Conservation (phyloP, 2,888 invertebrate species). For the Tuberolachnus salignus region DNA sequence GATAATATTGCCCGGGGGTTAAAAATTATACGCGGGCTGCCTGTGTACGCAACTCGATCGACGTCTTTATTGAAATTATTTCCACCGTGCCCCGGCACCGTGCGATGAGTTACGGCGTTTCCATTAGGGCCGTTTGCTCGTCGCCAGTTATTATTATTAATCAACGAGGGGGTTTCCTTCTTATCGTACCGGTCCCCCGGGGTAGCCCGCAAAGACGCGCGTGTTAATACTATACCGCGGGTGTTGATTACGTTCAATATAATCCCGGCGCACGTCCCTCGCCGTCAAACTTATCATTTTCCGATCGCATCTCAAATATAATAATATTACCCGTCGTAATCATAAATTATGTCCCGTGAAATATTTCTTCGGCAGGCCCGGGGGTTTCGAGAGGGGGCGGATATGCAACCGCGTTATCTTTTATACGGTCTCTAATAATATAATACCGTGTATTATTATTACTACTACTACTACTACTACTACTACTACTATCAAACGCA, state of each 20-base stretch:
- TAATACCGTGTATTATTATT: neutral
- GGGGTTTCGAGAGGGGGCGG: no score
- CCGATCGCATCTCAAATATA: slow-evolving; percentile 45
- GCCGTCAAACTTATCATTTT: slow-evolving; percentile 48
- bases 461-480: no score
- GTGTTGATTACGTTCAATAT: slow-evolving; percentile 55
- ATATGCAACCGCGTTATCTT: slow-evolving; percentile 12
- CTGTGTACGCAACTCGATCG: slow-evolving; percentile 33
- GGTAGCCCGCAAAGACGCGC: slow-evolving; percentile 48
- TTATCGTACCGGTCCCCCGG: slow-evolving; percentile 49
- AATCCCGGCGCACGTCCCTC: slow-evolving; percentile 19
- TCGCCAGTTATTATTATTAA: slow-evolving; percentile 54
- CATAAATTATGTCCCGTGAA: slow-evolving; percentile 41
- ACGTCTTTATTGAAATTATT: slow-evolving; percentile 55
- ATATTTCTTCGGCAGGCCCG: slow-evolving; percentile 17
- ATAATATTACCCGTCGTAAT: slow-evolving; percentile 15
- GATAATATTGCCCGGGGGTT: no score
- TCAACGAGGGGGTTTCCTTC: slow-evolving; percentile 54
- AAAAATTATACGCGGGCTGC: no score
- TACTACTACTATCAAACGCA: neutral
- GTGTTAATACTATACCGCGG: slow-evolving; percentile 46
- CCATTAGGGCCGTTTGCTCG: slow-evolving; percentile 22
- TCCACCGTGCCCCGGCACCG: neutral
- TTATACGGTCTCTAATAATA: slow-evolving; percentile 25
- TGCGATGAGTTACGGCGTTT: slow-evolving; percentile 19